Evolutionary conservation across 2,888 invertebrate species (phyloP).

Genomic region (Diaperis boleti): DNA sequence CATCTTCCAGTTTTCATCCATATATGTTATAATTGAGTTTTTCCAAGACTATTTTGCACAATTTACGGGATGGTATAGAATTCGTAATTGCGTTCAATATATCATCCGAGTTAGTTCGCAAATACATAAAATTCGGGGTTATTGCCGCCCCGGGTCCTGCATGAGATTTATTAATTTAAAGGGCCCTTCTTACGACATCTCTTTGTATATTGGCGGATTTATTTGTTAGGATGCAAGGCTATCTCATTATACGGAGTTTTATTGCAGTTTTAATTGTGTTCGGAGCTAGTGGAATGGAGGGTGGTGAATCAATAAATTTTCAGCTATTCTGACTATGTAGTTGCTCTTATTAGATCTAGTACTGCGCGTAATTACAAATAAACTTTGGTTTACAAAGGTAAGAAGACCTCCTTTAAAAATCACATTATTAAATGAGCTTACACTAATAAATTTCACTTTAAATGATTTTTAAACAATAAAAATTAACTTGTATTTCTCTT

Average conservation of each 20-base stretch:
- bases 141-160: constrained; percentile 52
- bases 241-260: constrained; percentile 36
- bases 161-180: constrained; percentile 53
- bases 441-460: too few relatives aligned
- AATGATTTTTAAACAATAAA: too few relatives aligned
- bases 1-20: too few relatives aligned
- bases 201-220: constrained; percentile 39
- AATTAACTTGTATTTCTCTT: too few relatives aligned
- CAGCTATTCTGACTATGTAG: neutral
- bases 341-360: constrained; percentile 15
- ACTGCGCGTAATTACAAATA: neutral
- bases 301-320: constrained; percentile 12
- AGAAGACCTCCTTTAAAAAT: too few relatives aligned
- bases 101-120: constrained; percentile 55
- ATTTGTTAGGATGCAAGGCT: constrained; percentile 29
- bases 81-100: constrained; percentile 53
- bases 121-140: constrained; percentile 62
- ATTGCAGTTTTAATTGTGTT: constrained; percentile 41
- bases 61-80: constrained; percentile 51
- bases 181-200: constrained; percentile 41
- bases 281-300: neutral
- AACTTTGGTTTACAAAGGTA: too few relatives aligned
- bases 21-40: constrained; percentile 25
- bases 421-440: too few relatives aligned
- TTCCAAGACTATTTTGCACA: constrained; percentile 37